Percentiles rank a stretch among this genome's conserved stretches.
Evolutionary conservation across 2,888 invertebrate genomes (phyloP).

Genomic region (Boloria selene): DNA sequence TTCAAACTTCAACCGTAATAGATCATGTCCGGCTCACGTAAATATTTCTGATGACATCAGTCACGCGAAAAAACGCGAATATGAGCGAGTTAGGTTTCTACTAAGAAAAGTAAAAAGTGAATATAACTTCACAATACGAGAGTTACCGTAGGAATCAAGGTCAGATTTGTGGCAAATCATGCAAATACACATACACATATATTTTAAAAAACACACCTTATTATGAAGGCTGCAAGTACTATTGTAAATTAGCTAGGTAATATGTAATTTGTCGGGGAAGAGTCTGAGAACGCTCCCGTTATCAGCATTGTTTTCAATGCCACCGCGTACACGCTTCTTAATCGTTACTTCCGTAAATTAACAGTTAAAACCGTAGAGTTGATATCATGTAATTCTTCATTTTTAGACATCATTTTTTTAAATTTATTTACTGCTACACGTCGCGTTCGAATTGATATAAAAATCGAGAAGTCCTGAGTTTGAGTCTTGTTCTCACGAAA

Average conservation of each 20-base stretch:
- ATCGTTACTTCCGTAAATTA: constrained; percentile 71
- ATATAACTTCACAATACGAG: constrained; percentile 70
- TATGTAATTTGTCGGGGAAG: constrained; percentile 46
- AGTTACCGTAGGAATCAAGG: constrained; percentile 72
- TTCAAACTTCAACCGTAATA: constrained; percentile 12
- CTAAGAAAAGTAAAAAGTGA: constrained; percentile 63
- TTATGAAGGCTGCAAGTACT: constrained; percentile 8
- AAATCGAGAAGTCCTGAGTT: too few relatives aligned
- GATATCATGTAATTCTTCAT: neutral
- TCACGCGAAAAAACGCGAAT: constrained; percentile 18
- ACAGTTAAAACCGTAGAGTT: constrained; percentile 52
- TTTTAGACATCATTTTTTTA: neutral
- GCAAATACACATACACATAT: constrained; percentile 50
- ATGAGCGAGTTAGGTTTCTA: constrained; percentile 20
- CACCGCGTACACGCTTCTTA: constrained; percentile 65
- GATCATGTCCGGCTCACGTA: constrained; percentile 18
- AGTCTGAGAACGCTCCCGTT: constrained; percentile 72
- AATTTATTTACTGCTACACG: neutral
- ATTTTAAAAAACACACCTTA: constrained; percentile 3
- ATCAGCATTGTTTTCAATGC: constrained; percentile 72
- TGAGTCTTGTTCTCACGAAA: too few relatives aligned
- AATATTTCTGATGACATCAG: constrained; percentile 20
- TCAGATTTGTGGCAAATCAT: constrained; percentile 73
- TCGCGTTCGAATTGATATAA: too few relatives aligned
- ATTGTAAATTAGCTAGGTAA: constrained; percentile 29